Percentiles rank a stretch among this genome's conserved stretches.
phyloP scores from a whole-genome alignment of 2,888 invertebrate genomes.

The Macrosoma leucophasiata region DNA sequence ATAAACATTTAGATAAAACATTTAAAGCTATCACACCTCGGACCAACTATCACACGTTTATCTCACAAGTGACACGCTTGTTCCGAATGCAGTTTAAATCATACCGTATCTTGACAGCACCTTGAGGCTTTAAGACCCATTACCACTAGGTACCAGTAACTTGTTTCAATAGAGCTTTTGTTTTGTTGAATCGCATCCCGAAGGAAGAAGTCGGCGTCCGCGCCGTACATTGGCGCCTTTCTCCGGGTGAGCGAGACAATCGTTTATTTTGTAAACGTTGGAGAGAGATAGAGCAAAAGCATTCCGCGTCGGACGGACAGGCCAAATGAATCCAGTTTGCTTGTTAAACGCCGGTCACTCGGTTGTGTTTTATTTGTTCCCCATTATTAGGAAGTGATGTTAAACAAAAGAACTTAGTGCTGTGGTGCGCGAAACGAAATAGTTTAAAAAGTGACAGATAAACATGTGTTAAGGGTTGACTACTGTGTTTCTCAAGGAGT shows the following conservation, averaged over 20 bases:
- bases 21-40: no score
- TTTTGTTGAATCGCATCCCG: conserved; percentile 62
- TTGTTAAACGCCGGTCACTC: conserved; percentile 52
- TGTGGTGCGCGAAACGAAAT: conserved; percentile 38
- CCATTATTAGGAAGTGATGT: conserved; percentile 52
- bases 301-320: conserved; percentile 54
- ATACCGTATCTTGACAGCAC: conserved; percentile 53
- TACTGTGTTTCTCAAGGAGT: conserved; percentile 23
- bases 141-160: conserved; percentile 61
- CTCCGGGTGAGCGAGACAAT: conserved; percentile 48
- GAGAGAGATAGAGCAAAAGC: conserved; percentile 55
- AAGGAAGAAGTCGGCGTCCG: conserved; percentile 68
- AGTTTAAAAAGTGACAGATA: conserved; percentile 40
- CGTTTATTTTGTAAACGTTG: conserved; percentile 24
- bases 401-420: conserved; percentile 54
- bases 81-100: conserved; percentile 52
- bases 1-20: no score
- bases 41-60: no score
- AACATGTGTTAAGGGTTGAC: conserved; percentile 40
- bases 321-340: conserved; percentile 67
- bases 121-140: conserved; percentile 48
- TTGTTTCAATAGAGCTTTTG: conserved; percentile 68
- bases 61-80: conserved; percentile 27
- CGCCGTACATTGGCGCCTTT: conserved; percentile 70
- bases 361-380: conserved; percentile 42